Base-by-base conservation (phyloP, 1,140 invertebrate species). In the Hyles euphorbiae region DNA sequence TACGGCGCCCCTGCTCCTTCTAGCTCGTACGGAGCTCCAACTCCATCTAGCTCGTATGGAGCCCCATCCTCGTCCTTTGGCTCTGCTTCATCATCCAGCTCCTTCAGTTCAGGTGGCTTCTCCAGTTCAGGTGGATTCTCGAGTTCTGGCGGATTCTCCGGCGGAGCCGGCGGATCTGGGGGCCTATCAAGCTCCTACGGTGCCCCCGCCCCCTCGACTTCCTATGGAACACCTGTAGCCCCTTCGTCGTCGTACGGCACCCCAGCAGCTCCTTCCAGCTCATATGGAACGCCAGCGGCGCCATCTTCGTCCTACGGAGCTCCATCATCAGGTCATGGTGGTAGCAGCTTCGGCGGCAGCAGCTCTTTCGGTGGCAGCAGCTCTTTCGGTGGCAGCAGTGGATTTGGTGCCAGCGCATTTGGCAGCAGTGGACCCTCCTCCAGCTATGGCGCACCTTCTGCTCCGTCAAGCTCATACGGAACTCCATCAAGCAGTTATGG, bases 101-200 rank as follows among this genome's bases (percentile, higher is more conserved):
- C 82, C 47, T 81, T 81, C 7, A 67, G 70, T 3, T 82, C 84
- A 9, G 63, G 49, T 46, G 68, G 75, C 1, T 84, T 90, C 8
- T 76, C 74, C 1, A 52, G 77, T 10, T 65, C 87, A 3, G 88
- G 88, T 0, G 85, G 86, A 11, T 68, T 71, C 12, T 73, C 74
- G 6, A 72, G 67, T 57, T 68, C 72, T 22, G 72, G 73, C 54
- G 81, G 78, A 32, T 76, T 75, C 5, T 70, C 74, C 46, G 22
- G 22, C 22, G 22, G 22, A 22, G 22, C 87, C 3, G 88, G 88
- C 0, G 85, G 86, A 11, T 68, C 73, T 33, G 71, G 71, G 6
- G 68, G 69, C 8, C 81, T 89, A 5, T 90, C 90, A 0, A 87
- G 85, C 34, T 88, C 78, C 4, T 82, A 82, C 52, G 83, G 83